A percentile compares a stretch with the other conserved stretches of the same genome.
phyloP scores from a whole-genome alignment of 2,113 vertebrate species.

The Sinocyclocheilus anophthalmus region DNA sequence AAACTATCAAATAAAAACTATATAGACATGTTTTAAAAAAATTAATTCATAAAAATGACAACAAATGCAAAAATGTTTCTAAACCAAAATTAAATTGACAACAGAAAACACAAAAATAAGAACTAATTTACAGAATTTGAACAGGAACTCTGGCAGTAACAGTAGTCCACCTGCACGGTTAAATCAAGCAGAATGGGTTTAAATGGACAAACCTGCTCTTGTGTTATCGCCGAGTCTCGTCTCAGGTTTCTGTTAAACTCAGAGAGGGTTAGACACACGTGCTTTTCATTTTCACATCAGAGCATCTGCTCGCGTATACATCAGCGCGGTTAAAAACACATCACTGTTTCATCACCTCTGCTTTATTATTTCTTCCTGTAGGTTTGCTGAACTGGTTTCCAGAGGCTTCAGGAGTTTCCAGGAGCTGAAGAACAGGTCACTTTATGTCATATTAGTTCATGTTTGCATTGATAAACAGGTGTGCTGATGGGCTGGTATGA shows the following conservation, averaged over 20 bases:
- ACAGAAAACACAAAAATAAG: no score
- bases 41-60: no score
- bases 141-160: no score
- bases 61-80: no score
- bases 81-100: no score
- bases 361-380: background rate
- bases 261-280: background rate
- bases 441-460: no score
- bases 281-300: background rate
- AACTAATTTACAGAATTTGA: no score
- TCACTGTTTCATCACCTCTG: background rate
- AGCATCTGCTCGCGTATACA: background rate
- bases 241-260: slow-evolving; percentile 2
- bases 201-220: background rate
- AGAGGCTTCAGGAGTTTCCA: background rate
- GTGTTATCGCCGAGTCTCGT: background rate
- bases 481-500: no score
- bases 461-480: no score
- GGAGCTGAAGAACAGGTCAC: background rate
- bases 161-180: background rate
- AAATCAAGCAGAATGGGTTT: background rate
- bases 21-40: no score
- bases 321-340: background rate
- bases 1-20: no score
- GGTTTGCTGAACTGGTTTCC: background rate